Evolutionary conservation across 1,140 invertebrate species (phyloP), one percentile per base, ranked within the genome.

Genomic region (Bombus superbus): DNA sequence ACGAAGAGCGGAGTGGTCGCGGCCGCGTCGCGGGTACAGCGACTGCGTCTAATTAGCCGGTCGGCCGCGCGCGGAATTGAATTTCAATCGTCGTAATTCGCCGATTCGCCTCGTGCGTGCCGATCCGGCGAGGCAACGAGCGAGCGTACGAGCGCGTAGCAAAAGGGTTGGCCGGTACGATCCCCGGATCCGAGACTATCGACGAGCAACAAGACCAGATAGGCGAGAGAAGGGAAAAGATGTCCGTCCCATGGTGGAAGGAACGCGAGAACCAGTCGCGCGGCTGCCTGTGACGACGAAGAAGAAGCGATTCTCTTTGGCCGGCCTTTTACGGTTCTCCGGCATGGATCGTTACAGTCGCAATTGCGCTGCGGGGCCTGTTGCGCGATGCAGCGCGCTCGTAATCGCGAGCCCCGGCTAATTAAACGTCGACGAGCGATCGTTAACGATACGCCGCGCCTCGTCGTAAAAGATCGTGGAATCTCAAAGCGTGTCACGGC

Each of bases 1-100:
- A 82, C 25, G 66, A 68, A 44, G 44, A 73, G 35, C 40, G 62
- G 62, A 22, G 53, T 83, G 66, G 75, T 83, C 76, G 38, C n/a
- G 44, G 75, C 75, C 22, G 57, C 75, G 86, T 69, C 87, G 83
- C 77, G 53, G 86, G 32, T 79, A 68, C 73, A 69, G 83, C 90
- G 80, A 89, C 89, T 88, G 91, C 92, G 93, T 92, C 92, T 94
- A 94, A 94, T 94, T 94, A 94, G 93, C 88, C 86, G 92, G 87
- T 90, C 87, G 91, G 83, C 91, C 92, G 86, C 90, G 90, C 86
- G 88, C 89, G 91, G 93, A 94, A 94, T 94, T 94, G 93, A 94
- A 94, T 94, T 94, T 94, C 93, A 94, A 94, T 94, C 91, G 93
- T 91, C 88, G 92, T 92, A 93, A 94, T 94, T 94, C 92, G 89